Evolutionary conservation across 2,888 invertebrate genomes (phyloP).

Genomic region (Nephrotoma appendiculata): DNA sequence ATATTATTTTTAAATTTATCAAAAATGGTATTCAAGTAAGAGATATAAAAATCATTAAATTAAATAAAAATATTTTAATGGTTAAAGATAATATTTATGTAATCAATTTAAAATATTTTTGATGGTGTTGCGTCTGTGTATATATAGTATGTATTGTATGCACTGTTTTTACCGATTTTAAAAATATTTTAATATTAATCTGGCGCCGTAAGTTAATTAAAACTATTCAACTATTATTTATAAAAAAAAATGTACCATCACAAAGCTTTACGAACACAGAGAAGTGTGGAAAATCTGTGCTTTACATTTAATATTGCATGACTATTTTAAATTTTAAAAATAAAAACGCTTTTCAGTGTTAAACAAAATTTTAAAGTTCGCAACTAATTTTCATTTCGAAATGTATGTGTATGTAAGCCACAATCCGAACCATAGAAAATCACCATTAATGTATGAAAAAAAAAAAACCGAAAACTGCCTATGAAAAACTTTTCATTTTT

Average conservation of each 20-base stretch:
- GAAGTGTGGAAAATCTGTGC: background rate
- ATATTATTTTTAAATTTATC: background rate
- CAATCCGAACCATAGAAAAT: background rate
- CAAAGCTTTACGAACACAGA: background rate
- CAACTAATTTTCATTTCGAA: background rate
- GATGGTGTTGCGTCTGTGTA: background rate
- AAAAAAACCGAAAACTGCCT: background rate
- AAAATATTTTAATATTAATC: background rate
- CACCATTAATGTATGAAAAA: background rate
- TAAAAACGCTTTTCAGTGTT: background rate
- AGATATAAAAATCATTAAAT: background rate
- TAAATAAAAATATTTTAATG: background rate
- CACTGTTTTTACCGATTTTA: background rate
- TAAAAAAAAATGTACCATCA: background rate
- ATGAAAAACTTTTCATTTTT: background rate
- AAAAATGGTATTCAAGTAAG: background rate
- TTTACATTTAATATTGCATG: background rate
- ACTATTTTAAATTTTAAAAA: background rate
- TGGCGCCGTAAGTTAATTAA: background rate
- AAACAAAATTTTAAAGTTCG: background rate
- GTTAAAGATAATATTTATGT: background rate
- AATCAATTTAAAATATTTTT: background rate
- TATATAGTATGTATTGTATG: background rate
- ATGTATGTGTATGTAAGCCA: background rate
- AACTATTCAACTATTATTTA: background rate